A percentile compares a stretch with the other conserved stretches of the same genome.
phyloP scores from a whole-genome alignment of 2,888 invertebrate genomes.

The Myopa tessellatipennis region DNA sequence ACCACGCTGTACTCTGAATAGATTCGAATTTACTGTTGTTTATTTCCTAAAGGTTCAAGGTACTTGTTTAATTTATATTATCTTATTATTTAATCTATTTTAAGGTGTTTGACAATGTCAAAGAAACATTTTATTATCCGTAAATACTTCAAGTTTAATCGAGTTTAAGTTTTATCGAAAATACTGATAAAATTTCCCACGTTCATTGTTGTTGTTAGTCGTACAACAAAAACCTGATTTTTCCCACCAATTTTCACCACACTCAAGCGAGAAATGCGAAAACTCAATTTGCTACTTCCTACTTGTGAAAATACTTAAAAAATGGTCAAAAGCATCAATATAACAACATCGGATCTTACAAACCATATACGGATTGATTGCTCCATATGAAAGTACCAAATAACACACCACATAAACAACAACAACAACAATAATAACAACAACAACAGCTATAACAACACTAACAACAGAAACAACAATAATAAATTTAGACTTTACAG shows the following conservation, averaged over 20 bases:
- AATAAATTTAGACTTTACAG: slow-evolving; percentile 30
- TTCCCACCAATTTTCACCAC: slow-evolving; percentile 38
- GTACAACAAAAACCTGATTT: slow-evolving; percentile 9
- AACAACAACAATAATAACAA: slow-evolving; percentile 13
- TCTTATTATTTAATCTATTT: too few relatives aligned
- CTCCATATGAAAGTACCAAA: slow-evolving; percentile 33
- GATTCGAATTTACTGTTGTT: too few relatives aligned
- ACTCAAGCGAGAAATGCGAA: slow-evolving; percentile 29
- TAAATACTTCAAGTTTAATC: too few relatives aligned
- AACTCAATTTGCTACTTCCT: slow-evolving; percentile 38
- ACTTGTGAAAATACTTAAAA: slow-evolving; percentile 16
- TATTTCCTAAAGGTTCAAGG: too few relatives aligned
- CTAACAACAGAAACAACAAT: slow-evolving; percentile 22
- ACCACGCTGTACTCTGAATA: too few relatives aligned
- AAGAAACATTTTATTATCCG: too few relatives aligned
- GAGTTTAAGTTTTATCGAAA: too few relatives aligned
- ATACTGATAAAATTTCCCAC: slow-evolving; percentile 19
- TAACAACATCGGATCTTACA: neutral
- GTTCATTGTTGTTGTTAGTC: slow-evolving; percentile 2
- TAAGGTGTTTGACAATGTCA: too few relatives aligned
- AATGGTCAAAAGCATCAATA: neutral
- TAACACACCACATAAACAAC: slow-evolving; percentile 32
- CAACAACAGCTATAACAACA: neutral
- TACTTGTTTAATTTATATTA: too few relatives aligned
- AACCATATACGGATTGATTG: slow-evolving; percentile 36